Conservation (phyloP, 2,797 vertebrate genomes). For the Ispidina lecontei region DNA sequence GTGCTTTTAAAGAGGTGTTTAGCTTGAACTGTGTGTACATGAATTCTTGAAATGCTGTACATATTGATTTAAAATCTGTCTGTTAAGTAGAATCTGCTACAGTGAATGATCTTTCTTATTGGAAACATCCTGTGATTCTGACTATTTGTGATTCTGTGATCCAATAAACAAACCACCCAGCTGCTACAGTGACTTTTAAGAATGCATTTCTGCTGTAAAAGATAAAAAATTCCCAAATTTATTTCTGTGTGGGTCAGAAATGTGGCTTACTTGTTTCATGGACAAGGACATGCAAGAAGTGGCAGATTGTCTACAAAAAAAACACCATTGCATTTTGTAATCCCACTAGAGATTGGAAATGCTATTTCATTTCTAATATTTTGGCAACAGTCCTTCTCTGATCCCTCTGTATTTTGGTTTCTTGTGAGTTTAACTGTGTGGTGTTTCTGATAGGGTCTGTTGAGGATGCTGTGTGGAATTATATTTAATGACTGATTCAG, state of each 20-base stretch:
- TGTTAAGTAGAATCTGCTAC: background rate
- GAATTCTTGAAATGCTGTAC: background rate
- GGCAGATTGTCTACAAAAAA: background rate
- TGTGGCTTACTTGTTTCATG: background rate
- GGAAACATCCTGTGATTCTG: background rate
- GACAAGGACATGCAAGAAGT: background rate
- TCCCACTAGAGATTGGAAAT: background rate
- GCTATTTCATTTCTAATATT: background rate
- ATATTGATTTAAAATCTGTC: background rate
- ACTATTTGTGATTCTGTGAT: too few relatives aligned
- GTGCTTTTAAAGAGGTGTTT: background rate
- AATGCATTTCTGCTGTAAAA: background rate
- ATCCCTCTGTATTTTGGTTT: background rate
- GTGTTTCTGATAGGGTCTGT: background rate
- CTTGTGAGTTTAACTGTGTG: background rate
- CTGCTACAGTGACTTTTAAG: background rate
- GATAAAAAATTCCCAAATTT: background rate
- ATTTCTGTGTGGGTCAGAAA: background rate
- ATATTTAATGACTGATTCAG: background rate
- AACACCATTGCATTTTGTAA: background rate
- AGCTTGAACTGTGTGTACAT: background rate
- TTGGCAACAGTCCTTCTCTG: background rate
- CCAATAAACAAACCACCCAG: background rate
- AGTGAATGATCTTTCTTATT: background rate
- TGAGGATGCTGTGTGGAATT: background rate